These are phyloP conservation scores for Disparrhopalites patrizii DNA, from an alignment of 2,888 invertebrate species.

Conservation along the genomic window DNA sequence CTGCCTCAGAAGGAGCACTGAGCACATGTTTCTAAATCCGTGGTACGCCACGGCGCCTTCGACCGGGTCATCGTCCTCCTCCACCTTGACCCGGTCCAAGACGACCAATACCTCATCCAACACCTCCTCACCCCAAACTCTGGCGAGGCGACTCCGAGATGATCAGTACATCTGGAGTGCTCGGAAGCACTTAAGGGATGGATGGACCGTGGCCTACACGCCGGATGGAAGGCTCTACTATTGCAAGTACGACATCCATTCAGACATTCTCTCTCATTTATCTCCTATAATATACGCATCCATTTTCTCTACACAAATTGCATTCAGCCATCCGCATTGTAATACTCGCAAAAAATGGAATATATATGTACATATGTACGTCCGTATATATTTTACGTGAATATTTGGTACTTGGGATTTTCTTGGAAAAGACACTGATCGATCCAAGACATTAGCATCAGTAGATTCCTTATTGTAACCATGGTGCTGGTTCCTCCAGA, in stretches of 20 bases:
- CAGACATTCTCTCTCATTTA: too few relatives aligned
- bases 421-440: too few relatives aligned
- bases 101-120: constrained; percentile 3
- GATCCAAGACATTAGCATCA: too few relatives aligned
- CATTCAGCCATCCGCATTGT: too few relatives aligned
- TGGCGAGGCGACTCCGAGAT: constrained; percentile 22
- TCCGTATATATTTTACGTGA: too few relatives aligned
- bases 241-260: constrained; percentile 78
- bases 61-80: constrained; percentile 25
- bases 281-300: too few relatives aligned
- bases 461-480: too few relatives aligned
- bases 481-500: too few relatives aligned
- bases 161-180: constrained; percentile 28
- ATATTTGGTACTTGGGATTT: too few relatives aligned
- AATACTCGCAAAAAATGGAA: too few relatives aligned
- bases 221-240: constrained; percentile 79
- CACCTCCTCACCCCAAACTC: constrained; percentile 24
- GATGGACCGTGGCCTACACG: constrained; percentile 74
- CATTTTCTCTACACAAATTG: too few relatives aligned
- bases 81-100: constrained; percentile 31
- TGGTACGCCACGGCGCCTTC: constrained; percentile 31
- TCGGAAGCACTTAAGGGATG: constrained; percentile 57
- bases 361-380: too few relatives aligned
- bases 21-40: constrained; percentile 38
- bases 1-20: constrained; percentile 30